Base-by-base conservation (phyloP, 1,140 invertebrate species). In the Drosophila murphyi region DNA sequence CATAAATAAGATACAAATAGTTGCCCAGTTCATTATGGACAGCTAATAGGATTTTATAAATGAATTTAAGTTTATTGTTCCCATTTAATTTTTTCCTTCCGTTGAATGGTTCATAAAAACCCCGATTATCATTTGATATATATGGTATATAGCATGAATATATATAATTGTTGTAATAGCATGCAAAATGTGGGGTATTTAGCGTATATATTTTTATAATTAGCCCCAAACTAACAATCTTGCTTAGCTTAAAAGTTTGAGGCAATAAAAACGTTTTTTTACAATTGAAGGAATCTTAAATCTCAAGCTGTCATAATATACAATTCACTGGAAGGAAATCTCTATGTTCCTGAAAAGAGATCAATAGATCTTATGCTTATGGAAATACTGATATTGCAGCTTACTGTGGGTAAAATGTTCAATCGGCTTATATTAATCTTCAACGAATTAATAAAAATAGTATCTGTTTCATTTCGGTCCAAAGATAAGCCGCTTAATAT, bases 41-140 rank as follows among this genome's bases (percentile, higher is more conserved):
- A 62, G n/a, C 64, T 74, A 62, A 70, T 70, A 74, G 57, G 72
- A 50, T 37, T 61, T 48, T 31, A 70, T 70, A 50, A 69, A 47
- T 74, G 43, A 35, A 74, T 74, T 69, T 48, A 4, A 39, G 47
- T n/a, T 68, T 62, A 20, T 47, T 35, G 35, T 61, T 73, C 31
- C 29, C 55, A 47, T 39, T 60, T 48, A 7, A 54, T 52, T 60
- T 35, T 12, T 41, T 10, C 37, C 45, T 69, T 61, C 8, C 55
- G 41, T 68, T 71, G 28, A 71, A 56, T 56, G 43, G 32, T 68
- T 68, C n/a, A 32, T 20, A 3, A 56, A 63, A 41, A 41, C 45
- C 45, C 34, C 37, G 4, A 65, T 43, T 59, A 59, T 72, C 4
- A 59, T 67, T 67, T 57, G 1, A 52, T 39, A 31, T 61, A 37